phyloP scores from a whole-genome alignment of 2,113 vertebrate species.

The Gnathonemus longibarbis region DNA sequence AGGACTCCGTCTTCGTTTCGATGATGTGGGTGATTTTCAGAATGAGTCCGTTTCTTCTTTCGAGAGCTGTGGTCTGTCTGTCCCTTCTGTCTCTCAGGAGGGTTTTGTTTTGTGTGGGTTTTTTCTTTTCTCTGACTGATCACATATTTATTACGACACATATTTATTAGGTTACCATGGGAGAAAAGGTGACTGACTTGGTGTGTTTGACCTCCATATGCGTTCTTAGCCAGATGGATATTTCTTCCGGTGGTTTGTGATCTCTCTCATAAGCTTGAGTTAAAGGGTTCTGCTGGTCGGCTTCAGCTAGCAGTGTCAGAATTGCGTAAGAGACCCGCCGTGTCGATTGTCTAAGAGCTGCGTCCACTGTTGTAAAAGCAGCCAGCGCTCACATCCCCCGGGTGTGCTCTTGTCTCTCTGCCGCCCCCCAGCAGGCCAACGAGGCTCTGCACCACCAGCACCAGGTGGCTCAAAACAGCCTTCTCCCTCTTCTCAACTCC shows the following conservation, averaged over 20 bases:
- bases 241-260: background rate
- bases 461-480: constrained; percentile 87
- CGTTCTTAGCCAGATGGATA: background rate
- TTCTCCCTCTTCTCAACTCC: constrained; percentile 89
- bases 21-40: constrained; percentile 14
- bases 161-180: background rate
- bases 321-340: background rate
- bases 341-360: background rate
- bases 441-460: constrained; percentile 97
- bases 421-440: constrained; percentile 71
- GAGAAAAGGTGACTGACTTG: background rate
- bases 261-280: background rate
- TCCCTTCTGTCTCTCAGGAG: background rate
- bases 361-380: background rate
- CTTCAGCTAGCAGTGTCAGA: background rate
- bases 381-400: background rate
- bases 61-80: background rate
- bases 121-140: background rate
- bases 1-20: background rate
- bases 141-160: background rate
- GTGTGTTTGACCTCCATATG: background rate
- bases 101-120: background rate
- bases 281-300: background rate
- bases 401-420: background rate
- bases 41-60: constrained; percentile 43